phyloP scores from a whole-genome alignment of 2,888 invertebrate species.

The Pyrrhia umbra region DNA sequence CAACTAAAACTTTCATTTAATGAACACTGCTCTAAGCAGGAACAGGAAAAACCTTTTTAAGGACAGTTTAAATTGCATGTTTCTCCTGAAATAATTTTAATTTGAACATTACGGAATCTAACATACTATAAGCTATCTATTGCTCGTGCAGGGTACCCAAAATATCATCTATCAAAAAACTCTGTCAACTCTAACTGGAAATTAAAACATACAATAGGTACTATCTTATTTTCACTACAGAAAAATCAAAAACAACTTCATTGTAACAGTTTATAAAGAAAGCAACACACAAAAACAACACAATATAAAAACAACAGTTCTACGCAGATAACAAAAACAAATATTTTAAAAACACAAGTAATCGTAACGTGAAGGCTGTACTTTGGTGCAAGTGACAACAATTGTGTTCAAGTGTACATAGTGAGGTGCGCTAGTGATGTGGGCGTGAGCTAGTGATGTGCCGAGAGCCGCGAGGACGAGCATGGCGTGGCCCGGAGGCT shows the following conservation, averaged over 20 bases:
- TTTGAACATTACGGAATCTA: no score
- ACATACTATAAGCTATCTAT: no score
- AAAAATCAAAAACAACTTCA: background rate
- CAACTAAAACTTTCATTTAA: no score
- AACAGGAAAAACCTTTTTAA: no score
- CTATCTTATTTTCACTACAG: background rate
- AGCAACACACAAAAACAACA: background rate
- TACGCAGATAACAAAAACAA: slow-evolving; percentile 10
- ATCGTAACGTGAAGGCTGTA: slow-evolving; percentile 57
- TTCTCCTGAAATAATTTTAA: no score
- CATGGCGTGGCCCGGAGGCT: slow-evolving; percentile 88
- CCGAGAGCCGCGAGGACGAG: slow-evolving; percentile 16
- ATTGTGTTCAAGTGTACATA: slow-evolving; percentile 59
- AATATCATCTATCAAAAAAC: no score
- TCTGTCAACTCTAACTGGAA: no score
- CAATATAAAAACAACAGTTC: background rate
- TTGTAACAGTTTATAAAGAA: background rate
- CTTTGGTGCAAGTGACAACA: slow-evolving; percentile 55
- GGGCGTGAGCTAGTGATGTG: slow-evolving; percentile 67
- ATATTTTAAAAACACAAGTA: slow-evolving; percentile 2
- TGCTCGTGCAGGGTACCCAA: no score
- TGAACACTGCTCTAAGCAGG: no score
- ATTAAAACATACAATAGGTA: no score
- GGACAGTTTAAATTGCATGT: no score
- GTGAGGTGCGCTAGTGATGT: slow-evolving; percentile 40